Evolutionary conservation across 2,113 vertebrate species (phyloP), one percentile per base, ranked within the genome.

Genomic region (Paratilapia polleni): DNA sequence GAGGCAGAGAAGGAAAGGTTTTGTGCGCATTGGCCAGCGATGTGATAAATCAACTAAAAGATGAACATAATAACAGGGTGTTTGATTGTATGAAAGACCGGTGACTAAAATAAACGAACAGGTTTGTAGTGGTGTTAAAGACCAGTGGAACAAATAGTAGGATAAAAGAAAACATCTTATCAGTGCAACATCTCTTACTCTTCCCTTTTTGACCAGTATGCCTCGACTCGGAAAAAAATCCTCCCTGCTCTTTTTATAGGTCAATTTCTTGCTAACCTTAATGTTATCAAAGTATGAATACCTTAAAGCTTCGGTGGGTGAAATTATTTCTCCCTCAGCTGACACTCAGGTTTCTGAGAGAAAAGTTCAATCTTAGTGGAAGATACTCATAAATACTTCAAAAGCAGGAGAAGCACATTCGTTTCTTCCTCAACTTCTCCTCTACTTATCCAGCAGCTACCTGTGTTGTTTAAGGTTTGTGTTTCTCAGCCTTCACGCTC

Each of bases 371-470:
- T 81, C 73, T 89, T 86, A 81, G 83, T 63, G 78, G 80, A 91
- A 86, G 83, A 88, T 84, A 76, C 63, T 91, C 57, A 88, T 92
- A 90, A 94, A 94, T 92, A 90, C 88, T 94, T 90, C 58, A 92
- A 91, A 88, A 86, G 80, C 79, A 62, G 78, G 34, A 87, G 78
- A 86, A 59, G 84, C 80, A 79, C 80, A 89, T 86, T 90, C 49
- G 58, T 28, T 86, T 59, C 86, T 87, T 77, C 63, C 74, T 49
- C 80, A 31, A 5, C 89, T 84, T 82, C 49, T 73, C 77, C 79
- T 22, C 57, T 70, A 49, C 81, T 83, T 82, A 61, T 83, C 82
- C 70, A 31, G 83, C 80, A 85, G 90, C 81, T 92, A 88, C 87
- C 88, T 78, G 88, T 87, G 87, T 89, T 92, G 88, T 88, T 89